These are phyloP conservation scores for Norana najaformis DNA, from an alignment of 2,888 invertebrate genomes.

Conservation along the genomic window DNA sequence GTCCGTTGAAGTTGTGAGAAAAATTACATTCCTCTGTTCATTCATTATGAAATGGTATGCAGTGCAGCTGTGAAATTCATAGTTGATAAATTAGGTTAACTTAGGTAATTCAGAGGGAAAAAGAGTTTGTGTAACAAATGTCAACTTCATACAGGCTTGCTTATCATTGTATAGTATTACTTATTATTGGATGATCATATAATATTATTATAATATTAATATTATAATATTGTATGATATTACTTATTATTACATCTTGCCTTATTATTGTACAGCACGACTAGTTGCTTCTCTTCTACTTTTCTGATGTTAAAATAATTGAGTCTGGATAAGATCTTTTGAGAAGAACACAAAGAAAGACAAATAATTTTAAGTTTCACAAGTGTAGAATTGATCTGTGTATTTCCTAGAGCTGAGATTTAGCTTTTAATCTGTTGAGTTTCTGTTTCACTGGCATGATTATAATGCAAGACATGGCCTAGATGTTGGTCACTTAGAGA, in stretches of 20 bases:
- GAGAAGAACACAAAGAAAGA: neutral
- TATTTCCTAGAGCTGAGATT: neutral
- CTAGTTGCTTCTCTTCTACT: too few relatives aligned
- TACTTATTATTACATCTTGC: too few relatives aligned
- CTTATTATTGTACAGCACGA: too few relatives aligned
- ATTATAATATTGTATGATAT: too few relatives aligned
- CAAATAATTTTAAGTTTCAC: neutral
- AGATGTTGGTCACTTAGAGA: neutral
- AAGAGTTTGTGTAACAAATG: neutral
- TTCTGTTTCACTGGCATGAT: neutral
- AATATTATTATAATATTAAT: too few relatives aligned
- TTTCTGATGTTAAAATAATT: too few relatives aligned
- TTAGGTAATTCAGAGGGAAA: neutral
- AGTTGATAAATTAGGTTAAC: neutral
- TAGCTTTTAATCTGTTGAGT: neutral
- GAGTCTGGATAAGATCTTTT: neutral
- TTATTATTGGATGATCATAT: too few relatives aligned
- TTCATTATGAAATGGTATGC: neutral
- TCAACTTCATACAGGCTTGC: neutral
- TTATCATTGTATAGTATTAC: too few relatives aligned
- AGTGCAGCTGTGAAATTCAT: neutral
- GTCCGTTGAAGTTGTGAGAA: slow-evolving; percentile 13
- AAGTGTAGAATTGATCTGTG: neutral
- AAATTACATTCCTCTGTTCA: neutral
- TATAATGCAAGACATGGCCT: neutral